Conservation (phyloP, 2,888 invertebrate genomes). For the Mycalesis mineus region DNA sequence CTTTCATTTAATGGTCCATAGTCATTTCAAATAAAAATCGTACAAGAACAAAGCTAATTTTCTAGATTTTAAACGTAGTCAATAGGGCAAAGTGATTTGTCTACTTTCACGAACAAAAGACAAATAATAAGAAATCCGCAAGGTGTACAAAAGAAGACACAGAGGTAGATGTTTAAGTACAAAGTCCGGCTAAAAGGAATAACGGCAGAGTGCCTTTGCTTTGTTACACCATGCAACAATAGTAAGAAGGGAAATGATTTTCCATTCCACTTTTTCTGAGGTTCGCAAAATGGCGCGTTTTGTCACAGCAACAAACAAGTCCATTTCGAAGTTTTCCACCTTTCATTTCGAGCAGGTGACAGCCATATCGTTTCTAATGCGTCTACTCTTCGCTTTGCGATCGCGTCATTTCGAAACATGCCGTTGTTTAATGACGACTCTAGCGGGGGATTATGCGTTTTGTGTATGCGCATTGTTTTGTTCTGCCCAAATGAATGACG, state of each 20-base stretch:
- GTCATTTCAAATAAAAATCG: neutral
- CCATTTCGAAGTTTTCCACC: constrained; percentile 33
- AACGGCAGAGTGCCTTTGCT: constrained; percentile 54
- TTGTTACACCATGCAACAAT: constrained; percentile 56
- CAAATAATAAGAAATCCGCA: constrained; percentile 26
- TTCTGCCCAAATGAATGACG: neutral
- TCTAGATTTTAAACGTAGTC: constrained; percentile 15
- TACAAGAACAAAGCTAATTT: constrained; percentile 19
- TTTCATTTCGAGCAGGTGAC: constrained; percentile 37
- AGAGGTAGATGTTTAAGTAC: constrained; percentile 38
- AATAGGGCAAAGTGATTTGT: constrained; percentile 24
- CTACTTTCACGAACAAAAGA: constrained; percentile 21
- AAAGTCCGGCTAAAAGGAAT: constrained; percentile 61
- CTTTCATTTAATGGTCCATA: neutral
- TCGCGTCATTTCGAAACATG: constrained; percentile 29
- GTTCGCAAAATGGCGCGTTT: constrained; percentile 34
- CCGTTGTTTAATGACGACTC: constrained; percentile 26
- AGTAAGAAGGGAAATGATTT: constrained; percentile 53
- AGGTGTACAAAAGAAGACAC: constrained; percentile 32
- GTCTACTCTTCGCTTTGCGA: constrained; percentile 30
- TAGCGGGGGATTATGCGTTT: constrained; percentile 3
- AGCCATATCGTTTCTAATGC: constrained; percentile 33
- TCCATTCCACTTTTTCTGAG: constrained; percentile 49
- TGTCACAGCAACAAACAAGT: constrained; percentile 35
- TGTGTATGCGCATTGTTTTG: neutral